Evolutionary conservation across 1,140 invertebrate genomes (phyloP).

Genomic region (Cryptotermes secundus): DNA sequence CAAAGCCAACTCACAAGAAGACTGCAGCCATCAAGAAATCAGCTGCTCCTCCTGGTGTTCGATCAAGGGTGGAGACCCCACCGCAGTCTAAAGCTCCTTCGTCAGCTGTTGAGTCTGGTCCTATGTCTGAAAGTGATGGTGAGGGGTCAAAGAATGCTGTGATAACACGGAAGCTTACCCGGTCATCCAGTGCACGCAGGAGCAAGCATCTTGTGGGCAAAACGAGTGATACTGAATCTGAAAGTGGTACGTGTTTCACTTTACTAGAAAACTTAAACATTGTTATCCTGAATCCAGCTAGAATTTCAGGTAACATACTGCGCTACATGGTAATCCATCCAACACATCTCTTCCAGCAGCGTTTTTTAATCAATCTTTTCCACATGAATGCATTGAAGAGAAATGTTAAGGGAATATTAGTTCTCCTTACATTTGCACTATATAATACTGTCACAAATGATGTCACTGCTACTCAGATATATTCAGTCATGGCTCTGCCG

Average conservation of each 20-base stretch:
- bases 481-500: too few relatives aligned
- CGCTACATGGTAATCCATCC: too few relatives aligned
- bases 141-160: conserved; percentile 39
- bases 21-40: conserved; percentile 28
- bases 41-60: neutral
- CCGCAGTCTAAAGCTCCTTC: conserved; percentile 9
- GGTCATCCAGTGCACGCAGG: conserved; percentile 56
- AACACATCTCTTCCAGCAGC: too few relatives aligned
- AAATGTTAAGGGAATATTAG: too few relatives aligned
- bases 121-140: conserved; percentile 33
- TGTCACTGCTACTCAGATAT: too few relatives aligned
- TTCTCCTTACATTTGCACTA: neutral
- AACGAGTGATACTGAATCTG: conserved; percentile 55
- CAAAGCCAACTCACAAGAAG: conserved; percentile 40
- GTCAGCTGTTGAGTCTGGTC: neutral
- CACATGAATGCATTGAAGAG: too few relatives aligned
- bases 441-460: too few relatives aligned
- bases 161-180: conserved; percentile 54
- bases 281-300: neutral
- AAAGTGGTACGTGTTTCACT: conserved; percentile 46
- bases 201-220: conserved; percentile 55
- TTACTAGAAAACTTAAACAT: conserved; percentile 17
- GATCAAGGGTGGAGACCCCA: neutral
- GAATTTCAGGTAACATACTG: neutral
- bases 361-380: too few relatives aligned